A percentile compares a stretch with the other conserved stretches of the same genome.
Evolutionary conservation across 2,888 invertebrate genomes (phyloP).

Genomic region (Meliscaeva auricollis): DNA sequence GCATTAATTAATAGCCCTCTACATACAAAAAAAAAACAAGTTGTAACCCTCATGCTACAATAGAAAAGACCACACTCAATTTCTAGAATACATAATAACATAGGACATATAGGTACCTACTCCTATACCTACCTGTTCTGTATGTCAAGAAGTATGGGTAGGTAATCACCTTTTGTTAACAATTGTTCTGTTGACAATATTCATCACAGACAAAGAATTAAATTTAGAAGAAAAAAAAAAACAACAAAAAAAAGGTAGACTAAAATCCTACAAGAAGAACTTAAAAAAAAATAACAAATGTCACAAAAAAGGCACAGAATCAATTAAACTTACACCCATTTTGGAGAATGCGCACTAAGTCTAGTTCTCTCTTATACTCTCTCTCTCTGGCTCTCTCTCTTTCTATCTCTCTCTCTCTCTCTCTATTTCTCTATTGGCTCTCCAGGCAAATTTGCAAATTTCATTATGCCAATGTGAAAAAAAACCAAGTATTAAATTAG

Average conservation of each 20-base stretch:
- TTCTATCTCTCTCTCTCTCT: background rate
- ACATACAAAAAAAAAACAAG: background rate
- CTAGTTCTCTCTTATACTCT: background rate
- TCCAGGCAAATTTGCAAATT: conserved; percentile 1
- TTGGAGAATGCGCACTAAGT: background rate
- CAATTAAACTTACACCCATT: conserved; percentile 9
- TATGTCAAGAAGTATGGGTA: background rate
- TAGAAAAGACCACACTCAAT: background rate
- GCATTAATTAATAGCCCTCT: no score
- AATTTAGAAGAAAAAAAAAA: background rate
- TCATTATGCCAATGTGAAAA: conserved; percentile 9
- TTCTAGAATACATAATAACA: background rate
- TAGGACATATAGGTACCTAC: no score
- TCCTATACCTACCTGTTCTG: no score
- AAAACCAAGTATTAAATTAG: background rate
- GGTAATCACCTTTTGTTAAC: background rate
- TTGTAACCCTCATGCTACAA: background rate
- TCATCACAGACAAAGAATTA: background rate
- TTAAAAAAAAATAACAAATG: conserved; percentile 5
- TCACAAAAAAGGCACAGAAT: conserved; percentile 6
- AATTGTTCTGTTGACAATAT: conserved; percentile 5
- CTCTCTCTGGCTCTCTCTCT: background rate
- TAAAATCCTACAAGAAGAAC: background rate
- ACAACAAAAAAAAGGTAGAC: background rate
- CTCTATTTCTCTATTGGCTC: background rate